Evolutionary conservation across 2,797 vertebrate genomes (phyloP).

Genomic region (Nannoperca australis): DNA sequence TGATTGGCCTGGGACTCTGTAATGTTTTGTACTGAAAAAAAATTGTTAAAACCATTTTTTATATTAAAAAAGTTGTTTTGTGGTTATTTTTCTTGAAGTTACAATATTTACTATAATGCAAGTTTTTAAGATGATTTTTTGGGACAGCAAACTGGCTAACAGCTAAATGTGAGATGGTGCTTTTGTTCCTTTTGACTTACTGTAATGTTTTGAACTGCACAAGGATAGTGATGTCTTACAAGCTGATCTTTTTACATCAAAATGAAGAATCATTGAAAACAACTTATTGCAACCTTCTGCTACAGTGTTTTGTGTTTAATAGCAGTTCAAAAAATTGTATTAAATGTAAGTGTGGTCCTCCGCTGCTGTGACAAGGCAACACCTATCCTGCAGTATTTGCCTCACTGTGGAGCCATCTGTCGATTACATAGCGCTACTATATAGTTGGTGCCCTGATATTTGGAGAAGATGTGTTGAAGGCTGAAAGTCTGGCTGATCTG

Average conservation of each 20-base stretch:
- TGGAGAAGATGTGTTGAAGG: not conserved
- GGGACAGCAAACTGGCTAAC: slow-evolving; percentile 42
- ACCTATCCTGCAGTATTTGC: slow-evolving; percentile 17
- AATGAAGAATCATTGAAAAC: slow-evolving; percentile 46
- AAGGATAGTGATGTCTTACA: slow-evolving; percentile 61
- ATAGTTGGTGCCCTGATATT: not conserved
- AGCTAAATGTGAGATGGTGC: slow-evolving; percentile 68
- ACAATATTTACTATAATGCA: slow-evolving; percentile 69
- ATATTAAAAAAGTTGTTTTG: slow-evolving; percentile 87
- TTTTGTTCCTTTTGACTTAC: slow-evolving; percentile 57
- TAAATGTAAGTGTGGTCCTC: slow-evolving; percentile 37
- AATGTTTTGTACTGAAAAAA: slow-evolving; percentile 96
- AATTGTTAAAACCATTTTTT: slow-evolving; percentile 95
- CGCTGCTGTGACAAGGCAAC: slow-evolving; percentile 1
- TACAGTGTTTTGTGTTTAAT: slow-evolving; percentile 52
- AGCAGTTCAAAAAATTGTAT: slow-evolving; percentile 42
- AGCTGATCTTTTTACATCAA: slow-evolving; percentile 55
- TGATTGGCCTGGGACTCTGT: slow-evolving; percentile 91
- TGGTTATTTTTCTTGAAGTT: slow-evolving; percentile 80
- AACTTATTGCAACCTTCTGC: slow-evolving; percentile 40
- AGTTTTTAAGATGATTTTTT: slow-evolving; percentile 63
- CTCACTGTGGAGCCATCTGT: slow-evolving; percentile 33
- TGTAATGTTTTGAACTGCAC: slow-evolving; percentile 73
- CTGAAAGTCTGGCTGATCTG: not conserved
- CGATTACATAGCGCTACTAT: not conserved